These are phyloP conservation scores for Peromyscus nudipes DNA, from an alignment of 2,797 vertebrate genomes.

Conservation along the genomic window DNA sequence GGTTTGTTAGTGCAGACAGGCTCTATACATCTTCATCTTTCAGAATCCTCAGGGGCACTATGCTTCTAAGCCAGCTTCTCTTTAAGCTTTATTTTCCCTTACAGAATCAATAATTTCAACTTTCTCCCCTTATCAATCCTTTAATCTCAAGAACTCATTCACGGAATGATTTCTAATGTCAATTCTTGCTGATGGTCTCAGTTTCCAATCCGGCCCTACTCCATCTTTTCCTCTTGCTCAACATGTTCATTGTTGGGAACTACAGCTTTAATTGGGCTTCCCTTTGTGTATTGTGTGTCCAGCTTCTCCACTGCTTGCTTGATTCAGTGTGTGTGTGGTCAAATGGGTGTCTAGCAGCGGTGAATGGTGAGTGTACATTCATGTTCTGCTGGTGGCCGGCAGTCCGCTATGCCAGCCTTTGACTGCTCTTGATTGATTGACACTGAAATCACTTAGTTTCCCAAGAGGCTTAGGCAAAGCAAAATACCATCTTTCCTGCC, in stretches of 20 bases:
- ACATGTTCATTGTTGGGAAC: not conserved
- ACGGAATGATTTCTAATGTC: not conserved
- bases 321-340: not conserved
- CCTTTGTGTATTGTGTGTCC: not conserved
- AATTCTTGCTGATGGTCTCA: not conserved
- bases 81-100: not conserved
- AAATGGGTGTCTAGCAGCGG: not conserved
- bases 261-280: not conserved
- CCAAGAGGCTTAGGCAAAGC: not conserved
- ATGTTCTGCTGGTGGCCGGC: not conserved
- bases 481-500: not conserved
- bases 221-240: not conserved
- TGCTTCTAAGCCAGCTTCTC: not conserved
- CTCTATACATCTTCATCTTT: not conserved
- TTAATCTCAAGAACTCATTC: not conserved
- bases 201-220: not conserved
- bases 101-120: slow-evolving; percentile 3
- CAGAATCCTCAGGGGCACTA: not conserved
- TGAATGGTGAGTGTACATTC: not conserved
- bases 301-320: not conserved
- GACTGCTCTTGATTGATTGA: not conserved
- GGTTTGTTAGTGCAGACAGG: not conserved
- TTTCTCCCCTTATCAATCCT: not conserved
- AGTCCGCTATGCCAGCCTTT: not conserved
- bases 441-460: not conserved